Evolutionary conservation across 1,140 invertebrate species (phyloP), one percentile per base, ranked within the genome.

Genomic region (Drosophila teissieri): DNA sequence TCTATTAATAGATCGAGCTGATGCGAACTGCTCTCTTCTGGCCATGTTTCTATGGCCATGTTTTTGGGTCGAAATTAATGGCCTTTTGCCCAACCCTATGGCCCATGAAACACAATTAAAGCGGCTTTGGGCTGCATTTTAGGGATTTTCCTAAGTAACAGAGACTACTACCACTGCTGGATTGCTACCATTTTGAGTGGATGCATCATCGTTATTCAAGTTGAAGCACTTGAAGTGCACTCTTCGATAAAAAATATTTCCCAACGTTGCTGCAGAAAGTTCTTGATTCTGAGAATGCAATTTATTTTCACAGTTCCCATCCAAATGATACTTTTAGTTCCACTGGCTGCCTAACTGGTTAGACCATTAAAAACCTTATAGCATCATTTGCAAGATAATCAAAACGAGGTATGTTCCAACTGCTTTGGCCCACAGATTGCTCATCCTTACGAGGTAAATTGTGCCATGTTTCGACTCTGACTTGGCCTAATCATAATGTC

Each of bases 401-500:
- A 46, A 36, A 22, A 8, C 12, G 37, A 31, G 37, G 15, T 62
- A 22, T 61, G 42, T 34, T 63, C n/a, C 39, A 61, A 12, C 34
- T 27, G 27, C 12, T 40, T n/a, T 36, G 11, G 15, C 62, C 39
- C 54, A 53, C 76, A 80, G 80, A 84, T 85, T 85, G 77, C 54
- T 77, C 67, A 77, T 80, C 73, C 80, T 80, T 67, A 85, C 80
- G 67, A 69, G 63, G 67, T 81, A 84, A 78, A 85, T 84, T 77
- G 80, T 67, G 68, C 14, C 63, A 77, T 73, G 55, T 85, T 79
- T 69, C n/a, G 57, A 52, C 58, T 73, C 57, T 77, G 54, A 48
- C 51, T 68, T 68, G 60, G 40, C 56, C 55, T 69, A 24, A 44
- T 48, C 60, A 69, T 49, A 51, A 62, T 62, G 57, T 49, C 24